Percentiles rank a stretch among this genome's conserved stretches.
These are phyloP conservation scores for Corythornis madagascariensis DNA, from an alignment of 2,113 vertebrate species.

Conservation along the genomic window DNA sequence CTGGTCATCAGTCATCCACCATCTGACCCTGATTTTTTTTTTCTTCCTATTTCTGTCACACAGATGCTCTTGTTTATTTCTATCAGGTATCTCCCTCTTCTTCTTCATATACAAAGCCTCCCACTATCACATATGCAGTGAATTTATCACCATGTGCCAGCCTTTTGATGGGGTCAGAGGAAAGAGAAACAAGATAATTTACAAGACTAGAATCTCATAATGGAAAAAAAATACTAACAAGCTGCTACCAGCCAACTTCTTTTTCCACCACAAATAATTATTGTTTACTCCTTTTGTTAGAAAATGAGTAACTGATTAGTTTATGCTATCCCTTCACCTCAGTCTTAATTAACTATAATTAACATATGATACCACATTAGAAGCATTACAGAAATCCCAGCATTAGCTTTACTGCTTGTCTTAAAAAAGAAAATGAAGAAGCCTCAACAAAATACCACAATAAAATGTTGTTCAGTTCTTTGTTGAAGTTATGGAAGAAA, in stretches of 20 bases:
- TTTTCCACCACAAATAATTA: background rate
- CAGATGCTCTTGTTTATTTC: background rate
- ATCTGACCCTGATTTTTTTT: background rate
- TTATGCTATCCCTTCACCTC: background rate
- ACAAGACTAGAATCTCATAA: background rate
- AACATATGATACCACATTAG: background rate
- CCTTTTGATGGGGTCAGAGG: background rate
- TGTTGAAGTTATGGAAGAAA: background rate
- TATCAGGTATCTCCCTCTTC: background rate
- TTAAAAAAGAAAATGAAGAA: background rate
- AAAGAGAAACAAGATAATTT: slow-evolving; percentile 17
- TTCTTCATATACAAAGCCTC: background rate
- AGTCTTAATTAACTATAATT: slow-evolving; percentile 12
- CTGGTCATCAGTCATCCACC: background rate
- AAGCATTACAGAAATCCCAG: background rate
- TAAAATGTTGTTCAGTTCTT: background rate
- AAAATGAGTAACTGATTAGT: background rate
- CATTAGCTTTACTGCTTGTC: background rate
- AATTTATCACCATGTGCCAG: background rate
- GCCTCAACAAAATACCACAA: background rate
- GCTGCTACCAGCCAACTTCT: background rate
- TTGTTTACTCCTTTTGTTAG: background rate
- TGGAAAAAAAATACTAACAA: background rate
- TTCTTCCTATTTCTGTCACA: background rate
- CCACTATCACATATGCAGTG: background rate